A percentile compares a stretch with the other conserved stretches of the same genome.
phyloP scores from a whole-genome alignment of 2,113 vertebrate genomes.

The Rhizomys pruinosus region DNA sequence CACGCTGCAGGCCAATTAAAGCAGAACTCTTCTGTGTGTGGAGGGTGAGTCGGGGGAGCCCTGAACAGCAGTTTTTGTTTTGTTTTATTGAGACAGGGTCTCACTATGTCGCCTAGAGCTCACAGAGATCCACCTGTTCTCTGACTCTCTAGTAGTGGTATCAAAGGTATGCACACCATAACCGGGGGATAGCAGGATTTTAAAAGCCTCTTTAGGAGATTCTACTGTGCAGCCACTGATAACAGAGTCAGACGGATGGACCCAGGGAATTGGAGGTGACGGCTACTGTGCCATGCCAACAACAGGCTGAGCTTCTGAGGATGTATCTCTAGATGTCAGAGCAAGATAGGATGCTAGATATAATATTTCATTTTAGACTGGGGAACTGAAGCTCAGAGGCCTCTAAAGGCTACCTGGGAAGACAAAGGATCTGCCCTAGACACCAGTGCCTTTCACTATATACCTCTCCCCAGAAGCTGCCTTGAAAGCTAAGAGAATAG shows the following conservation, averaged over 20 bases:
- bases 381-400: not conserved
- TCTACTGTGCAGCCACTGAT: not conserved
- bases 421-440: not conserved
- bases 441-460: not conserved
- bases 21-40: not conserved
- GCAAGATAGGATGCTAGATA: not conserved
- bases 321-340: not conserved
- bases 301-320: not conserved
- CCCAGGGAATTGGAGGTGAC: not conserved
- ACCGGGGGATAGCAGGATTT: not conserved
- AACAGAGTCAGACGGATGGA: not conserved
- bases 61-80: not conserved
- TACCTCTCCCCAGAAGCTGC: not conserved
- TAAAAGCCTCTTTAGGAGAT: not conserved
- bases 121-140: too few relatives aligned
- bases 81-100: too few relatives aligned
- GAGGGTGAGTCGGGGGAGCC: not conserved
- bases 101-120: too few relatives aligned
- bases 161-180: too few relatives aligned
- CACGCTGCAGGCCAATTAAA: not conserved
- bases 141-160: too few relatives aligned
- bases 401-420: not conserved
- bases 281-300: not conserved
- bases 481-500: slow-evolving; percentile 11
- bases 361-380: not conserved